phyloP scores from a whole-genome alignment of 1,140 invertebrate species.

The Aphis gossypii region DNA sequence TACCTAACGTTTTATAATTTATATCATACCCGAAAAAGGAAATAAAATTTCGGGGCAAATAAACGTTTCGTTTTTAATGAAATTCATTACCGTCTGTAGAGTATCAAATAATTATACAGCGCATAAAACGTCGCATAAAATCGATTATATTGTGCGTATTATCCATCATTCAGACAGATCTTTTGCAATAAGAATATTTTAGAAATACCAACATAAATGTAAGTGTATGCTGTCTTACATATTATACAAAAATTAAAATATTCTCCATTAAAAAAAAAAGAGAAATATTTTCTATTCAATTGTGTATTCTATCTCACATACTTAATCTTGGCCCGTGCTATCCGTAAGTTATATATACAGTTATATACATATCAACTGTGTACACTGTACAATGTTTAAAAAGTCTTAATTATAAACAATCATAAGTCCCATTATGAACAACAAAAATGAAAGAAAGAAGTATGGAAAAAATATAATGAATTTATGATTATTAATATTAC shows the following conservation, averaged over 20 bases:
- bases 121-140: too few species aligned
- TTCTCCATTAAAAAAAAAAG: neutral
- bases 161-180: neutral
- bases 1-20: neutral
- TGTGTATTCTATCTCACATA: neutral
- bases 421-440: too few species aligned
- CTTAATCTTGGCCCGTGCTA: too few species aligned
- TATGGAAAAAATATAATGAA: too few species aligned
- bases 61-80: neutral
- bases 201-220: neutral
- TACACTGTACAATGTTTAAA: too few species aligned
- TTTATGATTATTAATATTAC: too few species aligned
- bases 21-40: neutral
- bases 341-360: too few species aligned
- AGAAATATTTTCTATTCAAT: neutral
- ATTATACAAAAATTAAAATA: neutral
- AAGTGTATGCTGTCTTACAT: accelerated
- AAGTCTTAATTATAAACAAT: too few species aligned
- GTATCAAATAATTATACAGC: neutral
- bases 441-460: too few species aligned
- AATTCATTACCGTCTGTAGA: neutral
- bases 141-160: too few species aligned
- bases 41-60: neutral
- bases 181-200: neutral
- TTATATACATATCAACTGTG: too few species aligned